phyloP scores from a whole-genome alignment of 2,113 vertebrate species.

The Odocoileus hemionus region DNA sequence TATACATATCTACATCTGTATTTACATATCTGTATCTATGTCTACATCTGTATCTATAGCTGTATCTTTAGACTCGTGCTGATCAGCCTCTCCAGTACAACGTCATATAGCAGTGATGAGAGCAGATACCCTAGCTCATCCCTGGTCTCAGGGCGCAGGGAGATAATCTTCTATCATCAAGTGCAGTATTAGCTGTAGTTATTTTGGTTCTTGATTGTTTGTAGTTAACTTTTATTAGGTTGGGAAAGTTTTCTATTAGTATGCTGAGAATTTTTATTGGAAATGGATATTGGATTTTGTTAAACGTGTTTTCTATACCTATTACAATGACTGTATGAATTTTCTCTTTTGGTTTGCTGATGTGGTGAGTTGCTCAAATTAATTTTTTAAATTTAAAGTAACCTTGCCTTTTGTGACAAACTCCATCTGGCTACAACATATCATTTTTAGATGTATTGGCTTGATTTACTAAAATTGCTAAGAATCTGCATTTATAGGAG shows the following conservation, averaged over 20 bases:
- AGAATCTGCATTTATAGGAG: neutral
- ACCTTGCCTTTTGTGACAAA: neutral
- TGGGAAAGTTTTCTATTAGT: neutral
- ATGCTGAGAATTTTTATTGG: neutral
- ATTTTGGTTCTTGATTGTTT: neutral
- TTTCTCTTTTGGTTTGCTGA: neutral
- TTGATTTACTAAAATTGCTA: neutral
- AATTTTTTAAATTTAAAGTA: neutral
- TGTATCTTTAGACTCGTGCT: neutral
- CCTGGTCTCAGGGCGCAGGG: neutral
- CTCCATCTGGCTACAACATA: neutral
- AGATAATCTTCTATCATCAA: rapidly evolving
- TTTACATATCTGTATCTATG: neutral
- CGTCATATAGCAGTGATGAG: rapidly evolving
- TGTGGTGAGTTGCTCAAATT: neutral
- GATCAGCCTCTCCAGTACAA: neutral
- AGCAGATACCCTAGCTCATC: neutral
- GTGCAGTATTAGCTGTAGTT: neutral
- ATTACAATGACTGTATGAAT: neutral
- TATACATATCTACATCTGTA: rapidly evolving
- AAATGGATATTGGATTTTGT: neutral
- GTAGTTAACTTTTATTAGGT: neutral
- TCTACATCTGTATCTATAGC: neutral
- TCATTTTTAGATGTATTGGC: neutral
- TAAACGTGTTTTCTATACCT: neutral